A percentile compares a stretch with the other conserved stretches of the same genome.
These are phyloP conservation scores for Phallusia fumigata DNA, from an alignment of 23 tunicate species.

Conservation along the genomic window DNA sequence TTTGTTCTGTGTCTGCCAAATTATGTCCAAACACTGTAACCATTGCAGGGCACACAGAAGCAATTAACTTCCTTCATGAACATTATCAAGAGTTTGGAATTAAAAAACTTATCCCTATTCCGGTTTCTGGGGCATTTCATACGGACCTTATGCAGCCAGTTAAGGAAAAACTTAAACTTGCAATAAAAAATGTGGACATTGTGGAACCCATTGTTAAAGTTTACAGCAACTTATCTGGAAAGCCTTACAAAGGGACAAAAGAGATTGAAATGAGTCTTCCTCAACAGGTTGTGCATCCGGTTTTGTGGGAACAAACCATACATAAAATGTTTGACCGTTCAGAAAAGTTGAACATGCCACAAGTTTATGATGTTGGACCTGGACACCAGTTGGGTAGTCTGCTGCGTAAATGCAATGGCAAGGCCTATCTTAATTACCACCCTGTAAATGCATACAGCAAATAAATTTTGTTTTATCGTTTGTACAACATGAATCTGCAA, in stretches of 20 bases:
- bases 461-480: too few species aligned
- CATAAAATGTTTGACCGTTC: conserved; percentile 42
- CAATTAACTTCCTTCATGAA: conserved; percentile 43
- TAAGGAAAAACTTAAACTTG: conserved; percentile 6
- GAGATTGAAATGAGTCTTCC: conserved; percentile 49
- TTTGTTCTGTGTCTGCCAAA: conserved; percentile 65
- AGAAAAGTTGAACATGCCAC: neutral
- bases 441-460: neutral
- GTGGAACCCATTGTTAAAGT: conserved; percentile 53
- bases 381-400: conserved; percentile 8
- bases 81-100: conserved; percentile 29
- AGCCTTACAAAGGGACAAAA: conserved; percentile 25
- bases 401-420: conserved; percentile 71
- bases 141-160: conserved; percentile 69
- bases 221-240: conserved; percentile 69
- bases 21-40: conserved; percentile 68
- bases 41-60: conserved; percentile 67
- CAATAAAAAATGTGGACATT: conserved; percentile 28
- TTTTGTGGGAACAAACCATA: conserved; percentile 79
- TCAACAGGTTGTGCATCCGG: conserved; percentile 55
- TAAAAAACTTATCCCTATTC: conserved; percentile 38
- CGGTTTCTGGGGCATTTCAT: conserved; percentile 90
- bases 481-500: too few species aligned
- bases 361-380: conserved; percentile 12
- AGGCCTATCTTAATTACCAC: conserved; percentile 51